A percentile compares a stretch with the other conserved stretches of the same genome.
Conservation (phyloP, 2,888 invertebrate species). For the Baccha elongata region DNA sequence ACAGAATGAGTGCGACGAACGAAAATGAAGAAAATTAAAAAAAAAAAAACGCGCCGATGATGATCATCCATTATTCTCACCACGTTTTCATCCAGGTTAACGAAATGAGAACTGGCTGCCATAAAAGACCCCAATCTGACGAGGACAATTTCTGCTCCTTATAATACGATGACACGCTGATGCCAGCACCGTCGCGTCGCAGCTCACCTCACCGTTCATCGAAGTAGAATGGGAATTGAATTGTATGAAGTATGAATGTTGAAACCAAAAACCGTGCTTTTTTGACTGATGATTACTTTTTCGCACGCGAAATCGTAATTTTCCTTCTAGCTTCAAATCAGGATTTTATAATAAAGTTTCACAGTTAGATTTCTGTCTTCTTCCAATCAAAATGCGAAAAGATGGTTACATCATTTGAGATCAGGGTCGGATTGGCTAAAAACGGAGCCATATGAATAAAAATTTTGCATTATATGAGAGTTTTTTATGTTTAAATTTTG, state of each 20-base stretch:
- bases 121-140: slow-evolving; percentile 11
- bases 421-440: background rate
- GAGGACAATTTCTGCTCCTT: slow-evolving; percentile 2
- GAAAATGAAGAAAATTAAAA: background rate
- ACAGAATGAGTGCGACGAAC: background rate
- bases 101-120: slow-evolving; percentile 32
- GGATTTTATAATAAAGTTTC: slow-evolving; percentile 28
- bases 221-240: background rate
- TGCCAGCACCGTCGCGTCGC: no score
- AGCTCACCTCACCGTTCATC: no score
- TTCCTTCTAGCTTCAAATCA: slow-evolving; percentile 47
- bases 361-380: background rate
- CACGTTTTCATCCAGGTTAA: slow-evolving; percentile 53
- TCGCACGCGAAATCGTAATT: slow-evolving; percentile 52
- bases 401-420: background rate
- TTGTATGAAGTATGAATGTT: slow-evolving; percentile 12
- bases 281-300: slow-evolving; percentile 59
- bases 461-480: no score
- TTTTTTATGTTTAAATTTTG: no score
- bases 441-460: background rate
- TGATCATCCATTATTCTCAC: slow-evolving; percentile 60
- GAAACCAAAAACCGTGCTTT: background rate
- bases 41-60: slow-evolving; percentile 6
- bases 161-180: background rate
- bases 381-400: slow-evolving; percentile 6